Evolutionary conservation across 2,888 invertebrate genomes (phyloP), one percentile per base, ranked within the genome.

Genomic region (Tethea ocularis): DNA sequence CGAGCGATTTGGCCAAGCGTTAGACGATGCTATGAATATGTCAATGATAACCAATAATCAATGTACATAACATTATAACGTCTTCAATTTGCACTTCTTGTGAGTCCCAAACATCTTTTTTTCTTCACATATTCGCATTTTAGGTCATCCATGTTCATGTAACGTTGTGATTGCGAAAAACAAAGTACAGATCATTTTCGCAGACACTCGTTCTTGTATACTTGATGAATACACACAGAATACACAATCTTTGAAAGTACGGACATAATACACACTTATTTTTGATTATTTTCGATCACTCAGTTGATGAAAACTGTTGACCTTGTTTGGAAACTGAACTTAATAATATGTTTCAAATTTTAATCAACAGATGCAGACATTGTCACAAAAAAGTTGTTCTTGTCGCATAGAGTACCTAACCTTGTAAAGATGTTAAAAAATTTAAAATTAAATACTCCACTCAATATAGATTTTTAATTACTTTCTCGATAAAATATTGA

Each of bases 141-240:
- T 93, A 93, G 93, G 93, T 93, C 93, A 93, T 91, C 93, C 93
- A 93, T 93, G 93, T 93, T 93, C 93, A 92, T 92, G 93, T 93
- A 93, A 93, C 91, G 93, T 91, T 93, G 91, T 92, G 93, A 91
- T 92, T 92, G 91, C 93, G 92, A 93, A 93, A 92, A 92, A 92
- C 91, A 91, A 91, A 86, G 89, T 89, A 89, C 84, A 84, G 83
- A 89, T 88, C 92, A 92, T 93, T 91, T 92, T 92, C 86, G 89
- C 91, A 82, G 86, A 89, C 86, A 91, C 88, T 87, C 83, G 81
- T 83, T 85, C 83, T 87, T 82, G 82, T 85, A 83, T 84, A 33
- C 85, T 82, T 74, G 79, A 74, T 78, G 79, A 78, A 81, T 77
- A 84, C 74, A 78, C 74, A 78, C 77, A 81, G 74, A 83, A 84